Percentiles rank a stretch among this genome's conserved stretches.
These are phyloP conservation scores for Cheirogaleus major DNA, from an alignment of 2,797 vertebrate species.

Conservation along the genomic window DNA sequence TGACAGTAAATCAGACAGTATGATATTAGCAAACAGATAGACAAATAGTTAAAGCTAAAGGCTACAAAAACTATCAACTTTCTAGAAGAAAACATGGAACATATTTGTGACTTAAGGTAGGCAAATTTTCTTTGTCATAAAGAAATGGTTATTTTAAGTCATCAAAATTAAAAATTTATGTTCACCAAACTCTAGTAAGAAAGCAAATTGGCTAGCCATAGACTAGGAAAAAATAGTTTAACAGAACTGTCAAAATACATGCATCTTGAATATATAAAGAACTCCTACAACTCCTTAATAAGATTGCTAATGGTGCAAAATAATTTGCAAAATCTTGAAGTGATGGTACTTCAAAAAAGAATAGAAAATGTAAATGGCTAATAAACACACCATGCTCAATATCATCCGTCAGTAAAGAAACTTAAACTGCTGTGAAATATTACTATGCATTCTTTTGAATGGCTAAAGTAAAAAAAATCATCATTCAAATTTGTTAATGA, in stretches of 20 bases:
- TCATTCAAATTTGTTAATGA: not conserved
- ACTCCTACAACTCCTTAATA: not conserved
- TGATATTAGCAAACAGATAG: not conserved
- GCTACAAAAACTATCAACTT: not conserved
- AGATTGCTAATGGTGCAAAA: not conserved
- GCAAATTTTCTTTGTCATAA: not conserved
- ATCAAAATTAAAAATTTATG: not conserved
- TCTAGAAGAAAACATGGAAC: not conserved
- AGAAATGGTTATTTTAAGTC: not conserved
- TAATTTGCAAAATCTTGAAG: not conserved
- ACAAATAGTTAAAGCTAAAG: not conserved
- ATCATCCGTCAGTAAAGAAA: not conserved
- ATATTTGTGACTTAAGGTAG: not conserved
- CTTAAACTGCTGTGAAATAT: not conserved
- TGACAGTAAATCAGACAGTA: not conserved
- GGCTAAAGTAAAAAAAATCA: not conserved
- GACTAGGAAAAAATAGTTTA: not conserved
- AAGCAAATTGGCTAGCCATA: not conserved
- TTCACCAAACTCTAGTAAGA: not conserved
- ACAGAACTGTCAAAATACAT: not conserved
- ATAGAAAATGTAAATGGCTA: not conserved
- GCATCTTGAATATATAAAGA: not conserved
- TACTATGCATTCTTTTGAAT: not conserved
- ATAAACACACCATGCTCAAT: too few relatives aligned
- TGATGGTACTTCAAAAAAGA: not conserved